These are phyloP conservation scores for Calephelis nemesis DNA, from an alignment of 1,140 invertebrate species.

Conservation along the genomic window DNA sequence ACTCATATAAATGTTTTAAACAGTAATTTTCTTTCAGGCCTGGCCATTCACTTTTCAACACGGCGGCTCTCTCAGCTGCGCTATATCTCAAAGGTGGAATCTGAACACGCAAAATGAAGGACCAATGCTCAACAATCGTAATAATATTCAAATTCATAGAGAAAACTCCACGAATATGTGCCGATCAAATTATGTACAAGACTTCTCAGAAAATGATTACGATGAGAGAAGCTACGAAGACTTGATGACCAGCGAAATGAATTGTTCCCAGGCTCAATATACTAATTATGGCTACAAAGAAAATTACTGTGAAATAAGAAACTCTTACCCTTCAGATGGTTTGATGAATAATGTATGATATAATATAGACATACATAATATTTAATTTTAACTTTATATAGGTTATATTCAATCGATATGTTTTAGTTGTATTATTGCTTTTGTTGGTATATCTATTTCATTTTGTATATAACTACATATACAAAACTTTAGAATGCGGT, in stretches of 20 bases:
- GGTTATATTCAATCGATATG: no score
- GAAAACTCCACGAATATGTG: slow-evolving; percentile 38
- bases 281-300: slow-evolving; percentile 67
- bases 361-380: slow-evolving; percentile 19
- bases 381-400: not conserved
- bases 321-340: slow-evolving; percentile 50
- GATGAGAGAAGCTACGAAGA: slow-evolving; percentile 63
- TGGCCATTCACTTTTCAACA: slow-evolving; percentile 74
- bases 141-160: slow-evolving; percentile 30
- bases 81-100: slow-evolving; percentile 66
- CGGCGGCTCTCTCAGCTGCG: slow-evolving; percentile 59
- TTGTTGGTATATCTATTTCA: no score
- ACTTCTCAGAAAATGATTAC: slow-evolving; percentile 65
- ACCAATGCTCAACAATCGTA: slow-evolving; percentile 25
- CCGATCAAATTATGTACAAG: slow-evolving; percentile 48
- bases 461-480: no score
- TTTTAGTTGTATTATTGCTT: no score
- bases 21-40: slow-evolving; percentile 43
- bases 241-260: slow-evolving; percentile 37
- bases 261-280: slow-evolving; percentile 47
- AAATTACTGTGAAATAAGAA: slow-evolving; percentile 65
- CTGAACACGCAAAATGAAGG: slow-evolving; percentile 44
- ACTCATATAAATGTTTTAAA: no score
- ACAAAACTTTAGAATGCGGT: no score
- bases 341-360: slow-evolving; percentile 55